phyloP scores from a whole-genome alignment of 2,888 invertebrate species.

The Amaurobius ferox region DNA sequence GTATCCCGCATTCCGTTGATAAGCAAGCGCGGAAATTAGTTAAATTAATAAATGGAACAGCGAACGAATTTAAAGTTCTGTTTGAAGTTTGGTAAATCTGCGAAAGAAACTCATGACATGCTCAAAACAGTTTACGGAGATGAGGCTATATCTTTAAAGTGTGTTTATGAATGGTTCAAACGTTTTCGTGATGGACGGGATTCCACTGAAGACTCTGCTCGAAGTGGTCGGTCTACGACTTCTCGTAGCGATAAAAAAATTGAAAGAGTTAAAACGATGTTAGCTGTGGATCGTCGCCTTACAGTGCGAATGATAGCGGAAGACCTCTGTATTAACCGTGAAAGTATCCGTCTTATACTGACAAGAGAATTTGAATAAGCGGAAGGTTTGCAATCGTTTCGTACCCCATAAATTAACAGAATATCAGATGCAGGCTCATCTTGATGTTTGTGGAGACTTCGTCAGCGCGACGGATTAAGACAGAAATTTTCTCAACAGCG shows the following conservation, averaged over 20 bases:
- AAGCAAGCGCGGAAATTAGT: too few species aligned
- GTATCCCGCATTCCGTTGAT: too few species aligned
- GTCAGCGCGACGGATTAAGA: not conserved
- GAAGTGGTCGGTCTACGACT: not conserved
- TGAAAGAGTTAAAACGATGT: not conserved
- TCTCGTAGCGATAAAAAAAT: not conserved
- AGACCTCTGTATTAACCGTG: not conserved
- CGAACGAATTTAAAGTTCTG: too few species aligned
- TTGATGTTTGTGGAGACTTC: not conserved
- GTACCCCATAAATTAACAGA: not conserved
- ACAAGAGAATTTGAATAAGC: not conserved
- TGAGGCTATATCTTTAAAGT: too few species aligned
- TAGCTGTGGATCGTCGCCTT: not conserved
- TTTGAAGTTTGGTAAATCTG: too few species aligned
- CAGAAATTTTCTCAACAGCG: not conserved
- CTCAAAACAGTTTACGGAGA: too few species aligned
- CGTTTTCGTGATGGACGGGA: not conserved
- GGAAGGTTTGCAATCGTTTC: not conserved
- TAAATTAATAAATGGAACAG: too few species aligned
- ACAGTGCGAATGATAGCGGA: conserved; percentile 13
- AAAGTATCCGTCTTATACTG: not conserved
- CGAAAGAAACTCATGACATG: too few species aligned
- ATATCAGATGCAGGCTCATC: not conserved
- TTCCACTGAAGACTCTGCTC: not conserved
- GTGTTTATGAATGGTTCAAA: not conserved